A percentile compares a stretch with the other conserved stretches of the same genome.
Evolutionary conservation across 2,888 invertebrate genomes (phyloP).

Genomic region (Microctonus aethiopoides): DNA sequence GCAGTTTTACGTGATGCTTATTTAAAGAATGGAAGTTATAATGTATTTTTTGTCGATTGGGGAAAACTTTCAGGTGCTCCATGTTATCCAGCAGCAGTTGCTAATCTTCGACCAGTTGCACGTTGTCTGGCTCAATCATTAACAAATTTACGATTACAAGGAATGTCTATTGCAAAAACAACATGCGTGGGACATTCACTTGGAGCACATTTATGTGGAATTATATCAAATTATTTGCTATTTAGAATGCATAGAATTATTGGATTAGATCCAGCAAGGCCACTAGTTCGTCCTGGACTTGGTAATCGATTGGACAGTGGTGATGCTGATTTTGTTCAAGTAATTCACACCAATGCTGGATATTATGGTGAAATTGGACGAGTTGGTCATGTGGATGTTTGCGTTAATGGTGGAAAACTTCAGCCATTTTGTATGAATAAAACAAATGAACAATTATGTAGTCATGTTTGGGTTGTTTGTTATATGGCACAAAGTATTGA

Average conservation of each 20-base stretch:
- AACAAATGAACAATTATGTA: conserved; percentile 79
- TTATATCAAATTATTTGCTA: conserved; percentile 78
- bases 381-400: conserved; percentile 83
- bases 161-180: conserved; percentile 74
- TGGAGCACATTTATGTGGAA: conserved; percentile 82
- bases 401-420: conserved; percentile 80
- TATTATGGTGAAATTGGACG: conserved; percentile 81
- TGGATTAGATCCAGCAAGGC: conserved; percentile 81
- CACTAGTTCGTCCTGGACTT: conserved; percentile 75
- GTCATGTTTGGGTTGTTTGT: conserved; percentile 84
- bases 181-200: conserved; percentile 83
- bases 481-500: conserved; percentile 83
- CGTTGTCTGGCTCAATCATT: conserved; percentile 77
- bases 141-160: conserved; percentile 74
- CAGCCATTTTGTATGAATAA: conserved; percentile 82
- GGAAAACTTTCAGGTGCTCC: conserved; percentile 77
- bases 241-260: conserved; percentile 81
- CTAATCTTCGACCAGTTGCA: conserved; percentile 79
- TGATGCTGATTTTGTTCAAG: conserved; percentile 81
- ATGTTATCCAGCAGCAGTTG: conserved; percentile 81
- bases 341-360: conserved; percentile 84
- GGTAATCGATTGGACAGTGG: conserved; percentile 76
- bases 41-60: conserved; percentile 84
- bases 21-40: conserved; percentile 78
- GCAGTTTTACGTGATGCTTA: conserved; percentile 81